These are phyloP conservation scores for Onychomys arenicola DNA, from an alignment of 2,797 vertebrate genomes.

Conservation along the genomic window DNA sequence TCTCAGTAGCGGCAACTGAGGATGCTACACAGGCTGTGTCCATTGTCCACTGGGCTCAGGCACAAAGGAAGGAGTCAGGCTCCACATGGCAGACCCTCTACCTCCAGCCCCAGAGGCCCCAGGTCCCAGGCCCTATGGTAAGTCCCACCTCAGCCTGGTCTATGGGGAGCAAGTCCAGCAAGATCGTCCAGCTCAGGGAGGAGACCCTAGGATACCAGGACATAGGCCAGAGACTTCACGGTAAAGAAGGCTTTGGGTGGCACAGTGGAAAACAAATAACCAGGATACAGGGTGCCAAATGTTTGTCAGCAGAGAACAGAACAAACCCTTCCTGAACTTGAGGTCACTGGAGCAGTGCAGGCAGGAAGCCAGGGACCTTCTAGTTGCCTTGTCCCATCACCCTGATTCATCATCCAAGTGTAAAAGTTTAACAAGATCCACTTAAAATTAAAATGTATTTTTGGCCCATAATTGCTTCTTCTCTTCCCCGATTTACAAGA, in stretches of 20 bases:
- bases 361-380: neutral
- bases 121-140: neutral
- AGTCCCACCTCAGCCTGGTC: too few relatives aligned
- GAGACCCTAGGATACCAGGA: neutral
- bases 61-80: neutral
- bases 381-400: neutral
- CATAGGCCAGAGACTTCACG: neutral
- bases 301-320: neutral
- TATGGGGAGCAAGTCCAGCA: neutral
- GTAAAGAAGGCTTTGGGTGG: rapidly evolving
- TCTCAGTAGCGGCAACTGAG: too few relatives aligned
- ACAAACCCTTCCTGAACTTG: neutral
- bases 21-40: neutral
- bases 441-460: slow-evolving; percentile 71
- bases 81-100: neutral
- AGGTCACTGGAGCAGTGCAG: rapidly evolving
- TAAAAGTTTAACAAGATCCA: slow-evolving; percentile 61
- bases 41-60: neutral
- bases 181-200: too few relatives aligned
- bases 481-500: slow-evolving; percentile 26
- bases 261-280: neutral
- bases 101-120: neutral
- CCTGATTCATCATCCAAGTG: slow-evolving; percentile 5
- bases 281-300: rapidly evolving
- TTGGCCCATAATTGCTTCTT: neutral